A percentile compares a stretch with the other conserved stretches of the same genome.
Conservation (phyloP, 1,140 invertebrate species). For the Drosophila melanogaster region DNA sequence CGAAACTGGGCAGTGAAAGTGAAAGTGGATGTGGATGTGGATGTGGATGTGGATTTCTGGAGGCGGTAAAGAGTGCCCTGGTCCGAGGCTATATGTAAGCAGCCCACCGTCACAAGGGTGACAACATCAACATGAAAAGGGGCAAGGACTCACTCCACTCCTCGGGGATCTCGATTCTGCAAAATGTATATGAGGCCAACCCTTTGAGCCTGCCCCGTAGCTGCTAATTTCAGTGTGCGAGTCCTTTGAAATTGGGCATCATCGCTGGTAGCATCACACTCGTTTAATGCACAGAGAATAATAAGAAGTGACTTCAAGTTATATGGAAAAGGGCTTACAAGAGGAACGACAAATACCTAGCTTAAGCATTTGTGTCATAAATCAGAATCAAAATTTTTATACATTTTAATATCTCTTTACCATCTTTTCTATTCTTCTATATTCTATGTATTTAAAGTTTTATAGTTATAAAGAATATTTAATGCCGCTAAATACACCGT, state of each 20-base stretch:
- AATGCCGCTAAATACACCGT: no score
- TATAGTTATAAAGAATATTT: no score
- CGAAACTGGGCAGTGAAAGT: not conserved
- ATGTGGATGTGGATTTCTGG: not conserved
- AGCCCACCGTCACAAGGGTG: conserved; percentile 61
- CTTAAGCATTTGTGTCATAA: no score
- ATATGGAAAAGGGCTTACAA: no score
- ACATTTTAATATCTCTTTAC: no score
- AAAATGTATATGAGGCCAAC: conserved; percentile 68
- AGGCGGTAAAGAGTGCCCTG: not conserved
- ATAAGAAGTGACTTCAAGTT: not conserved
- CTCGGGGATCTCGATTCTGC: conserved; percentile 8
- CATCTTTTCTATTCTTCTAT: no score
- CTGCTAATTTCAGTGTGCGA: conserved; percentile 57
- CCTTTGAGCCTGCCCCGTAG: conserved; percentile 62
- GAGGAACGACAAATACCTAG: no score
- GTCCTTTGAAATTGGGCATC: conserved; percentile 68
- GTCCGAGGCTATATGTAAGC: conserved; percentile 2
- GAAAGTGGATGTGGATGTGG: not conserved
- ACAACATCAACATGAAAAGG: conserved; percentile 54
- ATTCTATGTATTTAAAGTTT: no score
- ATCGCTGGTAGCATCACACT: conserved; percentile 37
- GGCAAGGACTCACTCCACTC: conserved; percentile 19
- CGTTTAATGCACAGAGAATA: not conserved
- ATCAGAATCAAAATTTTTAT: no score